Conservation (phyloP, 2,113 vertebrate species). For the Dromas ardeola region DNA sequence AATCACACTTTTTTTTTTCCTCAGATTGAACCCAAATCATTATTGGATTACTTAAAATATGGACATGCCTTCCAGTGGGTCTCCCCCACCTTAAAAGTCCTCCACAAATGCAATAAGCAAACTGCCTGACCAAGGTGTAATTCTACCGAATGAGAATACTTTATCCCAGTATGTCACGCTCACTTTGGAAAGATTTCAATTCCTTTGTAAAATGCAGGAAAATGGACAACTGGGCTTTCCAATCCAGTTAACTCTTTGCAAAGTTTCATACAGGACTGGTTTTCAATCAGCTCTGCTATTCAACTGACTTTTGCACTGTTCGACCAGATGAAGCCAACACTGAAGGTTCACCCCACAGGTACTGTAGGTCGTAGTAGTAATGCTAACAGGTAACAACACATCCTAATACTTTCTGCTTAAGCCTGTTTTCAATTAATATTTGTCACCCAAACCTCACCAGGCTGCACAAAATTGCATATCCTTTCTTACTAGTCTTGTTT, state of each 20-base stretch:
- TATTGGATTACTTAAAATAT: not conserved
- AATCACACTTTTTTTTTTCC: not conserved
- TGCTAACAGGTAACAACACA: not conserved
- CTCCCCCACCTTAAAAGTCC: not conserved
- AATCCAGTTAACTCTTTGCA: not conserved
- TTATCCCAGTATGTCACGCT: not conserved
- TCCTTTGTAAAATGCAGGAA: not conserved
- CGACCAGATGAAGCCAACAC: accelerated
- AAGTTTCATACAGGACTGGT: not conserved
- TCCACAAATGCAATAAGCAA: not conserved
- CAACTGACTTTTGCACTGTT: not conserved
- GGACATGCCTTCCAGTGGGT: not conserved
- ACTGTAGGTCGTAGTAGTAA: not conserved
- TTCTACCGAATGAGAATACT: not conserved
- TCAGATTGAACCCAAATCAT: not conserved
- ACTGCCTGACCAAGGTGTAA: not conserved
- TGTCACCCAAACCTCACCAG: not conserved
- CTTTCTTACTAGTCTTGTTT: not conserved
- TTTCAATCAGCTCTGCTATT: not conserved
- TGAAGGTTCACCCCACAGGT: not conserved
- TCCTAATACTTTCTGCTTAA: not conserved
- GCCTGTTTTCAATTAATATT: not conserved
- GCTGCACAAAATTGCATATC: not conserved
- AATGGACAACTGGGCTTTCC: not conserved
- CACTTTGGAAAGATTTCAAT: not conserved